Base-by-base conservation (phyloP, 2,113 vertebrate genomes). In the Elephantulus edwardii region DNA sequence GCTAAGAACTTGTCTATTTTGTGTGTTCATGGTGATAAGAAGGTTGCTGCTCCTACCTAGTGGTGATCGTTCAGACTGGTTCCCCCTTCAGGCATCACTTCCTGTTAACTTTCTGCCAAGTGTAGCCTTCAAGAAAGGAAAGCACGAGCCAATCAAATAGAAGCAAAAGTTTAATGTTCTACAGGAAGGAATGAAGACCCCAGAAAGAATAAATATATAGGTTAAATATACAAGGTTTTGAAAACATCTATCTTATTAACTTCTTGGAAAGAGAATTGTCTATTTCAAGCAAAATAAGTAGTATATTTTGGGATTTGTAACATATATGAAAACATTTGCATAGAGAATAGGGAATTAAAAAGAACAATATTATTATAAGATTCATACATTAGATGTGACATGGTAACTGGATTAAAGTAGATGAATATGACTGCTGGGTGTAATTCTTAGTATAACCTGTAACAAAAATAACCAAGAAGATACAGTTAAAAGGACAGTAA, bases 271-370 rank as follows among this genome's bases (percentile, higher is more conserved):
- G 17, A 68, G 48, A 3, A 77, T 72, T 91, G 17, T 71, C 30
- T 81, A 85, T 80, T 91, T 89, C 30, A 89, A 85, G 38, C 24
- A 66, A 91, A 91, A 81, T 74, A 42, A 84, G 3, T 33, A 48
- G 75, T 66, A 2, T 71, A 75, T 78, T 91, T 28, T 83, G 33
- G 17, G 10, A 35, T 85, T 68, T 89, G 46, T 24, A 62, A 26
- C 12, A 38, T 71, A 70, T 40, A 52, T 75, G 8, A 56, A 62
- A 78, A 77, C 22, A 95, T 40, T 62, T 58, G 44, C 13, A 74
- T 54, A 62, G 54, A 90, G n/a, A 77, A 24, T 80, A 90, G 2
- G n/a, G 14, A 80, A 79, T 26, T 87, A 71, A 90, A 93, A 56
- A 12, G 64, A 84, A 91, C 30, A 72, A 48, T 72, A 60, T 6